Evolutionary conservation across 2,797 vertebrate species (phyloP).

Genomic region (Gallinago nigripennis): DNA sequence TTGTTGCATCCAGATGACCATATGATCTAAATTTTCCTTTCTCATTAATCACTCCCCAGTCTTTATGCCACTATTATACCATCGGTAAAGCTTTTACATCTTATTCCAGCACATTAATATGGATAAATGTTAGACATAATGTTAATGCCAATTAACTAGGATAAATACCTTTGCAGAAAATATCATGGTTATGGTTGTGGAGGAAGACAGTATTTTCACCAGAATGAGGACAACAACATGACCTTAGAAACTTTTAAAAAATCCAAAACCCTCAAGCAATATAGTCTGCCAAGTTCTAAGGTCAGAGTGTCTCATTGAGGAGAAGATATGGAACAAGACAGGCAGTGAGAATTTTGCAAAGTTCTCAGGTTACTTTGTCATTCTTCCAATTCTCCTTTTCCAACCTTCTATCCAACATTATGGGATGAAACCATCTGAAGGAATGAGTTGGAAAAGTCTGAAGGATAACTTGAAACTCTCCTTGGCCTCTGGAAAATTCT

Average conservation of each 20-base stretch:
- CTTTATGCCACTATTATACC: conserved; percentile 15
- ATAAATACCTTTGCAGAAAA: background rate
- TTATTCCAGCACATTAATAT: background rate
- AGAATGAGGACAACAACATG: background rate
- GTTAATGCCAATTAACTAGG: background rate
- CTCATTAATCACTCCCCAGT: conserved; percentile 35
- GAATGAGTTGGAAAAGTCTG: conserved; percentile 28
- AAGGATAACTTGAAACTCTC: conserved; percentile 45
- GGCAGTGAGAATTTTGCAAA: background rate
- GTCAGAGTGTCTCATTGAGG: background rate
- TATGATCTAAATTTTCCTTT: conserved; percentile 42
- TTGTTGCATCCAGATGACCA: conserved; percentile 29
- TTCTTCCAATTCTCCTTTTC: conserved; percentile 36
- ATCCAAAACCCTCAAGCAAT: background rate
- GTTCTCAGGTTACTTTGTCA: conserved; percentile 33
- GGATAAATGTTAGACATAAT: background rate
- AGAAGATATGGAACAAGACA: conserved; percentile 17
- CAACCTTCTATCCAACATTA: conserved; percentile 15
- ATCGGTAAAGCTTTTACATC: background rate
- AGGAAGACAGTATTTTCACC: background rate
- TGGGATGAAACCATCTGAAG: conserved; percentile 25
- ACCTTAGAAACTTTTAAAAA: background rate
- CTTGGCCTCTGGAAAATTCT: conserved; percentile 47
- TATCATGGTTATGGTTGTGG: background rate
- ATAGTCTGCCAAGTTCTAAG: conserved; percentile 10